Base-by-base conservation (phyloP, 2,113 vertebrate genomes). In the Pseudopodoces humilis region DNA sequence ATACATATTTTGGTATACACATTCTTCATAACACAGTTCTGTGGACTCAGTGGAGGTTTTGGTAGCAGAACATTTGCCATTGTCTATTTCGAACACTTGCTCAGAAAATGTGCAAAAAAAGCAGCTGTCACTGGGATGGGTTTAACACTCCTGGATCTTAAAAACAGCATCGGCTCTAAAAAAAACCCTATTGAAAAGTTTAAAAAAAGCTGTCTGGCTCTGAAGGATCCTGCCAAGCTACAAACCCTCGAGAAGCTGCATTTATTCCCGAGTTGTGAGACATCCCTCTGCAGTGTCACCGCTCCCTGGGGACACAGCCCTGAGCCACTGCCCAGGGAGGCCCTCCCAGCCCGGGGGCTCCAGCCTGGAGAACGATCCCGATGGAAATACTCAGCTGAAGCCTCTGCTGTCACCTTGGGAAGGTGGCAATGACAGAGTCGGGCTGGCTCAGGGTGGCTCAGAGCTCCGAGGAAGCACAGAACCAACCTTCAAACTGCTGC, bases 51-150 rank as follows among this genome's bases (percentile, higher is more conserved):
- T 4, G 25, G 90, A 81, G 93, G 65, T 95, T 97, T 93, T 87
- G 91, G 92, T 86, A 86, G 92, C 77, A 31, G 78, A 76, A 83
- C 69, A 11, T 90, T 92, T 84, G 43, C 74, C 70, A 24, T 39
- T 59, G 87, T 76, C 82, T 68, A 20, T 63, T 76, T 83, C 21
- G 28, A 90, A 87, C 9, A 9, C 78, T 90, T 46, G 77, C 86
- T 95, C 86, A 89, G 87, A 87, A 94, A 93, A 96, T 69, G 95
- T 97, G 96, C 95, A 97, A 94, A 94, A n/a, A 83, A 83, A 92
- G 86, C 94, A 95, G 77, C 91, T 96, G 94, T 83, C 63, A 77
- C 82, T 37, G 68, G 69, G 92, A 43, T n/a, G 62, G 74, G 65
- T 53, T 86, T 75, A 60, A 92, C 80, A 65, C 93, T 88, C 78